Base-by-base conservation (phyloP, 2,113 vertebrate species). In the Scopus umbretta region DNA sequence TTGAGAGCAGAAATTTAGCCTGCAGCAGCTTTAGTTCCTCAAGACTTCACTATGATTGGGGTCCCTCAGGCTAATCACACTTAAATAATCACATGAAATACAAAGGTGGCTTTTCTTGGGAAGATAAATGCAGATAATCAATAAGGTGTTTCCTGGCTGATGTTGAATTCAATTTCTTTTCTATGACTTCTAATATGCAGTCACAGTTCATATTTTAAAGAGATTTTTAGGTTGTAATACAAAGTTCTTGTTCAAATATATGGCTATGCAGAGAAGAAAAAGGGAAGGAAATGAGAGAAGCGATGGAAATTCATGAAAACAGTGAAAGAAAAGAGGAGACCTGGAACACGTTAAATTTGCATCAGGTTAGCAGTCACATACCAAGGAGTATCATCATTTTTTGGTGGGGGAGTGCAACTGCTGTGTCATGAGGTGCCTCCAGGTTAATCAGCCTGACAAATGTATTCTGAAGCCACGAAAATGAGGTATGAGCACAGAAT, bases 331-430 rank as follows among this genome's bases (percentile, higher is more conserved):
- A 9, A 73, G 50, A 43, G 47, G 43, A 34, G 23, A 50, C 8
- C 5, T 92, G 53, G 19, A 68, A 45, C 19, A 30, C 2, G 1
- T 14, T 50, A 18, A 16, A 10, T 84, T 43, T 32, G 7, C 16
- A 18, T 72, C 0, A 2, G 8, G 18, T 19, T 68, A n/a, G 18
- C 16, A 17, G 27, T 61, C 29, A 27, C 0, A 1, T 40, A 13
- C 32, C 18, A 9, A 43, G n/a, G 55, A 49, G 15, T 34, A 32
- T 36, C 53, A 21, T 73, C 43, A 45, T 15, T 40, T 86, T 30
- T 5, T 3, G 10, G 16, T n/a, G 13, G 6, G 13, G 7, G 30
- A 40, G 12, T 11, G 40, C 32, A n/a, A 42, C 20, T 3, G 14
- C 65, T 42, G 30, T 43, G 66, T 36, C 40, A 22, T 22, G 17